These are phyloP conservation scores for Gobionotothen gibberifrons DNA, from an alignment of 2,797 vertebrate species.

Conservation along the genomic window DNA sequence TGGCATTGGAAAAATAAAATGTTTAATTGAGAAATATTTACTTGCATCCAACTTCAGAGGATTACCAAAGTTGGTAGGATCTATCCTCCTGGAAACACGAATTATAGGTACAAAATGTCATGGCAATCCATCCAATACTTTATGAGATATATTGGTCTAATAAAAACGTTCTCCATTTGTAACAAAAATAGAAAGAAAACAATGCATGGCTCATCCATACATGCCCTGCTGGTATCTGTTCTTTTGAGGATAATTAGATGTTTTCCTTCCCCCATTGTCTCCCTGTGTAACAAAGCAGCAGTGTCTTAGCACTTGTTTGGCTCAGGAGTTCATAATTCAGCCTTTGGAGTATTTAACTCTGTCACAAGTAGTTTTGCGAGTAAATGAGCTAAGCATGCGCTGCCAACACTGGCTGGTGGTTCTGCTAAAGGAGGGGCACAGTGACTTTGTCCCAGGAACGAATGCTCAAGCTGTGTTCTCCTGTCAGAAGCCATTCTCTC, in stretches of 20 bases:
- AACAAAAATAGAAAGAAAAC: not conserved
- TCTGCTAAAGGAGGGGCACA: constrained; percentile 47
- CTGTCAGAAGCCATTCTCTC: constrained; percentile 68
- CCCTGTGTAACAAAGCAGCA: not conserved
- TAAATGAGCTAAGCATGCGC: constrained; percentile 46
- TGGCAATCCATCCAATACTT: not conserved
- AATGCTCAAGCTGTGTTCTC: constrained; percentile 45
- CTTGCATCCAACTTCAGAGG: no score
- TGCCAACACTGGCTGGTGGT: constrained; percentile 63
- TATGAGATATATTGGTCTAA: not conserved
- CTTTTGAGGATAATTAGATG: constrained; percentile 30
- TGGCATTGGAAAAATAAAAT: not conserved
- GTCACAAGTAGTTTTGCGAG: constrained; percentile 48
- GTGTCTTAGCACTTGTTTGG: constrained; percentile 13
- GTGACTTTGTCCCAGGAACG: constrained; percentile 61
- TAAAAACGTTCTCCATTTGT: not conserved
- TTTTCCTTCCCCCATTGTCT: not conserved
- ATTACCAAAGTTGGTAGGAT: not conserved
- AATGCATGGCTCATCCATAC: not conserved
- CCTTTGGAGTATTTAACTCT: constrained; percentile 43
- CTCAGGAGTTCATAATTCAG: constrained; percentile 49
- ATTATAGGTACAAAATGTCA: not conserved
- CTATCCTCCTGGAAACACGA: not conserved
- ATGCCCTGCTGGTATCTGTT: not conserved
- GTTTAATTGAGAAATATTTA: no score